Evolutionary conservation across 2,113 vertebrate genomes (phyloP).

Genomic region (Pholis gunnellus): DNA sequence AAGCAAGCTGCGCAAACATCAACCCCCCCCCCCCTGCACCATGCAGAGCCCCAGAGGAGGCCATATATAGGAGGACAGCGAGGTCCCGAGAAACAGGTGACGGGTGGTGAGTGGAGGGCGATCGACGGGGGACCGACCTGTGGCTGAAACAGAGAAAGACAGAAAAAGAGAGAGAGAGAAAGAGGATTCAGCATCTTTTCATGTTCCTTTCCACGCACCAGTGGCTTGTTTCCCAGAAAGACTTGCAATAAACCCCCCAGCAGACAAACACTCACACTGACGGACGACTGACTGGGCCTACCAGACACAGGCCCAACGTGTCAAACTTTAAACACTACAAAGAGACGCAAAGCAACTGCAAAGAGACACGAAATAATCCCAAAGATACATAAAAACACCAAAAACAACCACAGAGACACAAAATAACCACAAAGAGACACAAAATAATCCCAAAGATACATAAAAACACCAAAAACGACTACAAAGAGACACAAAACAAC

Average conservation of each 20-base stretch:
- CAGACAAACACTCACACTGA: neutral
- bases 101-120: slow-evolving; percentile 5
- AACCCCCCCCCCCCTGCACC: slow-evolving; percentile 16
- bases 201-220: slow-evolving; percentile 49
- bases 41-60: slow-evolving; percentile 6
- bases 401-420: neutral
- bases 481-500: no score
- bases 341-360: neutral
- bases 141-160: slow-evolving; percentile 84
- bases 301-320: no score
- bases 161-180: neutral
- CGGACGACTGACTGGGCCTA: neutral
- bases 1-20: slow-evolving; percentile 80
- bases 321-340: neutral
- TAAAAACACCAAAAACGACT: no score
- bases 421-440: neutral
- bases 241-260: slow-evolving; percentile 2
- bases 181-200: slow-evolving; percentile 25
- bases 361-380: no score
- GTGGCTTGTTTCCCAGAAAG: slow-evolving; percentile 67
- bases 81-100: slow-evolving; percentile 82
- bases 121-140: slow-evolving; percentile 49
- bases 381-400: no score
- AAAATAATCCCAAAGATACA: no score
- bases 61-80: slow-evolving; percentile 47